Conservation (phyloP, 2,797 vertebrate genomes). For the Furcifer pardalis region DNA sequence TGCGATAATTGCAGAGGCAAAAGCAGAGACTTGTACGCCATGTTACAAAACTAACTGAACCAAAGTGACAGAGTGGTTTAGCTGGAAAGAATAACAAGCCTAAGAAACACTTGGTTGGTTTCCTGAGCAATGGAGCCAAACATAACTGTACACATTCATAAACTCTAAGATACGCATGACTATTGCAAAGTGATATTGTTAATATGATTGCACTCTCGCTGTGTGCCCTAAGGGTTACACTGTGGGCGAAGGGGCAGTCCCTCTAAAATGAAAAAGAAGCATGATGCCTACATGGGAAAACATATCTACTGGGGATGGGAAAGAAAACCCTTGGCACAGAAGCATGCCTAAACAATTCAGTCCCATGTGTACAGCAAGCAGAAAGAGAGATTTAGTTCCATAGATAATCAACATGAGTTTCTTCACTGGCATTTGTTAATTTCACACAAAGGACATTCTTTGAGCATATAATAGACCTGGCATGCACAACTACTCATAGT, state of each 20-base stretch:
- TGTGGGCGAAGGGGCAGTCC: too few relatives aligned
- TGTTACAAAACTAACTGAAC: not conserved
- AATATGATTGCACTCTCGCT: too few relatives aligned
- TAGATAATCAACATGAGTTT: too few relatives aligned
- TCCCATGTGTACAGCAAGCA: too few relatives aligned
- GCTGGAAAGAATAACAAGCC: not conserved
- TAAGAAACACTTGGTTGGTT: not conserved
- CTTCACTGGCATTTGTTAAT: too few relatives aligned
- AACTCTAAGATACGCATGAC: not conserved
- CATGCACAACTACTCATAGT: too few relatives aligned
- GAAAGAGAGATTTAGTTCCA: not conserved
- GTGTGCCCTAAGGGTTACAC: too few relatives aligned
- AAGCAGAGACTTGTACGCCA: not conserved
- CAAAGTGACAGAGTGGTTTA: not conserved
- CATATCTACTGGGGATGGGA: not conserved
- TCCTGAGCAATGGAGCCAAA: not conserved
- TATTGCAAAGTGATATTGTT: not conserved
- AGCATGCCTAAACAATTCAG: too few relatives aligned
- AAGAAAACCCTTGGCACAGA: not conserved
- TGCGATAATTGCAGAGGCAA: not conserved
- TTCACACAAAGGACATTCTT: too few relatives aligned
- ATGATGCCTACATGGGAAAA: too few relatives aligned
- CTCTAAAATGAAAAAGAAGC: not conserved
- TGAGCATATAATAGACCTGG: too few relatives aligned
- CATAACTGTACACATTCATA: too few relatives aligned